A percentile compares a stretch with the other conserved stretches of the same genome.
phyloP scores from a whole-genome alignment of 2,888 invertebrate species.

The Neoscelio sp. region DNA sequence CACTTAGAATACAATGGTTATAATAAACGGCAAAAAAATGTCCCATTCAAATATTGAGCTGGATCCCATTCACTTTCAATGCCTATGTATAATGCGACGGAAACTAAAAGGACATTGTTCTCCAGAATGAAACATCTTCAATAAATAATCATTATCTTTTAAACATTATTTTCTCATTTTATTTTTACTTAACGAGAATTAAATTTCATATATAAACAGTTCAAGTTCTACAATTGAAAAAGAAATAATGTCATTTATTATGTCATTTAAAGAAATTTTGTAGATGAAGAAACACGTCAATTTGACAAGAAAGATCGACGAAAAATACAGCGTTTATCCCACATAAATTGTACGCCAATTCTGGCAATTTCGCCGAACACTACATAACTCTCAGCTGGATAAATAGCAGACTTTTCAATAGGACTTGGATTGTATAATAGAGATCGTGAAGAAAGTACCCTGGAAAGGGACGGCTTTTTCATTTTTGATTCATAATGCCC shows the following conservation, averaged over 20 bases:
- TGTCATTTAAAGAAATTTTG: no score
- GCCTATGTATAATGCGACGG: conserved; percentile 13
- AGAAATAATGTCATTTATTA: no score
- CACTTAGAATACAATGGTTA: conserved; percentile 52
- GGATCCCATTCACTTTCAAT: conserved; percentile 39
- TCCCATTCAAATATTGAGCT: conserved; percentile 44
- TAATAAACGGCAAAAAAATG: conserved; percentile 40
- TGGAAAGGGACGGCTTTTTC: conserved; percentile 27
- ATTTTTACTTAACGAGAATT: neutral
- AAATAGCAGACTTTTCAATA: conserved; percentile 60
- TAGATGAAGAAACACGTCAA: neutral
- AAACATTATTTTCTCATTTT: neutral
- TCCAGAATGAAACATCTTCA: neutral
- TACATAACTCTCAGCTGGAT: conserved; percentile 61
- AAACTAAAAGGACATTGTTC: conserved; percentile 27
- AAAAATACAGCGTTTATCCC: conserved; percentile 42
- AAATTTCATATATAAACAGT: no score
- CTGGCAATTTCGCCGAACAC: conserved; percentile 22
- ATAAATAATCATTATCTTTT: neutral
- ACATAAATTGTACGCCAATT: conserved; percentile 59
- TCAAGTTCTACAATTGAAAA: no score
- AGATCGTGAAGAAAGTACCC: conserved; percentile 40
- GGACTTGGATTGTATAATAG: conserved; percentile 55
- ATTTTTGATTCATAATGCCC: conserved; percentile 50
- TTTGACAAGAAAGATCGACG: conserved; percentile 31